These are phyloP conservation scores for Galerucella calmariensis DNA, from an alignment of 2,888 invertebrate species.

Conservation along the genomic window DNA sequence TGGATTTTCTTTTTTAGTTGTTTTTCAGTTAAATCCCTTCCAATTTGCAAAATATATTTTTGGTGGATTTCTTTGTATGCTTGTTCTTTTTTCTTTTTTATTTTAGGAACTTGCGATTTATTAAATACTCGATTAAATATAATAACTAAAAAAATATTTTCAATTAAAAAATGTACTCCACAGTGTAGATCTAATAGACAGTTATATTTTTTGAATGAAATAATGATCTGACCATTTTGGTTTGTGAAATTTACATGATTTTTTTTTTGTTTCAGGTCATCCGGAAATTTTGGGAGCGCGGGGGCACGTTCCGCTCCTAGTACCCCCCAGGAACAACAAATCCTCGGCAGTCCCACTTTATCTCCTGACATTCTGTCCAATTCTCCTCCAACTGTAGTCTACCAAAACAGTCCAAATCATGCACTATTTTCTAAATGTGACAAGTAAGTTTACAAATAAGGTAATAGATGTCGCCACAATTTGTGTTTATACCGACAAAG, in stretches of 20 bases:
- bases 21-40: no score
- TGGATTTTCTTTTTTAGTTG: no score
- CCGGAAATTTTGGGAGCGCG: constrained; percentile 71
- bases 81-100: no score
- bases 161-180: no score
- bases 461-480: neutral
- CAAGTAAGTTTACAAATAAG: constrained; percentile 56
- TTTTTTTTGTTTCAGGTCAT: constrained; percentile 68
- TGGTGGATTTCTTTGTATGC: no score
- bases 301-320: constrained; percentile 77
- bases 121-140: no score
- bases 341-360: constrained; percentile 56
- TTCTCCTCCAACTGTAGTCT: constrained; percentile 54
- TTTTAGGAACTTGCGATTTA: no score
- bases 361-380: constrained; percentile 35
- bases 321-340: constrained; percentile 68
- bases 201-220: constrained; percentile 4
- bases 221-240: no score
- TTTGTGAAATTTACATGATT: no score
- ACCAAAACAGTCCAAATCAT: constrained; percentile 62
- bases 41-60: no score
- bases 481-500: neutral
- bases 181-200: no score
- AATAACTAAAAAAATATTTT: no score
- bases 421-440: constrained; percentile 62